These are phyloP conservation scores for Silurus lanzhouensis DNA, from an alignment of 2,797 vertebrate genomes.

Conservation along the genomic window DNA sequence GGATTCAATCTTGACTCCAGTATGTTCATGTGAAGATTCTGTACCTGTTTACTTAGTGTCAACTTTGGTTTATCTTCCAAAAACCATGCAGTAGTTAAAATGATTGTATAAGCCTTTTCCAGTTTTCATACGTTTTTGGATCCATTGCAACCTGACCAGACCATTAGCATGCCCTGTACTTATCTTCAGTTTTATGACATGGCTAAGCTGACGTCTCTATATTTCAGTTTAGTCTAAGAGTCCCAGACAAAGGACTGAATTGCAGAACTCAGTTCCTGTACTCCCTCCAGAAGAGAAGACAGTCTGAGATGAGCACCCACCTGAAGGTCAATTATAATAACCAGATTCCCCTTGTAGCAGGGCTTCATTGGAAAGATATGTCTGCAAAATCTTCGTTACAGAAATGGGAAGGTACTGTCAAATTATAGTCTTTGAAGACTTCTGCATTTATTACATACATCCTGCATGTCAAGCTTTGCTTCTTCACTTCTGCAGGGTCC, in stretches of 20 bases:
- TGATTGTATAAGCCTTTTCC: not conserved
- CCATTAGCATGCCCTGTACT: not conserved
- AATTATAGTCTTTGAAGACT: not conserved
- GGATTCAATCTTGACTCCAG: too few relatives aligned
- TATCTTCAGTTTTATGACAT: not conserved
- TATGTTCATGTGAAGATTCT: not conserved
- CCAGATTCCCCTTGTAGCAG: constrained; percentile 74
- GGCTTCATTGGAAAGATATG: constrained; percentile 79
- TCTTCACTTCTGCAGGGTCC: constrained; percentile 66
- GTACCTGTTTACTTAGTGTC: not conserved
- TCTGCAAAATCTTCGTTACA: constrained; percentile 64
- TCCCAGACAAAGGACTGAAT: constrained; percentile 79
- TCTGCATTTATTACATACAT: not conserved
- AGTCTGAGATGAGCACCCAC: constrained; percentile 79
- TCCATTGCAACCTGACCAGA: not conserved
- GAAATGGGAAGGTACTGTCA: constrained; percentile 81
- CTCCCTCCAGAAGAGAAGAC: constrained; percentile 64
- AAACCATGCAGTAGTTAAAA: not conserved
- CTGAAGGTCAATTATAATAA: constrained; percentile 80
- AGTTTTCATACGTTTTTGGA: not conserved
- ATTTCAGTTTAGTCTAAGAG: constrained; percentile 77
- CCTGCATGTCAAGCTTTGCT: not conserved
- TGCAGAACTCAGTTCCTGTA: constrained; percentile 80
- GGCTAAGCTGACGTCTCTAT: not conserved
- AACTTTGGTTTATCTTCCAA: not conserved